Evolutionary conservation across 2,797 vertebrate genomes (phyloP), one percentile per base, ranked within the genome.

Genomic region (Sebastes itinus): DNA sequence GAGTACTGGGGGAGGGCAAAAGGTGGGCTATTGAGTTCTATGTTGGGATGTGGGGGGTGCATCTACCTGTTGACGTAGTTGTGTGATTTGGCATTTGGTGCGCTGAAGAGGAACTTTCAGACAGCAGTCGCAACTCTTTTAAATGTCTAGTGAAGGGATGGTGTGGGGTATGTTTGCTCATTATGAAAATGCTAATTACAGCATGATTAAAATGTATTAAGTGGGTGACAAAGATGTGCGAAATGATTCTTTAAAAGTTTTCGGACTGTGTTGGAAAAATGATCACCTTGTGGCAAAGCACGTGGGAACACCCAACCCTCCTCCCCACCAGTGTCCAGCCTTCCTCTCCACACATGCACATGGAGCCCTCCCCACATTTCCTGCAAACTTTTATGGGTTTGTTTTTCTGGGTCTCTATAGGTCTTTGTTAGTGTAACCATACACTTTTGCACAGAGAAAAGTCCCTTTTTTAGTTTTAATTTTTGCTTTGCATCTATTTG

Each of bases 81-180:
- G 58, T 75, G 60, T 16, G 32, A 7, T 38, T 64, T 75, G 55
- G 72, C 81, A 79, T 88, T 68, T 68, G 28, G 25, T 62, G 30
- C 10, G 35, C 13, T 69, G 52, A 59, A 73, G 70, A 70, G 52
- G 23, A 76, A 75, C 70, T 88, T 75, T 64, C 27, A 68, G 77
- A 68, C 81, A 81, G 76, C 79, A 66, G 78, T 77, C 61, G 6
- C 42, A 61, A 55, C 55, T 54, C 68, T 77, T 81, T 75, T 81
- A 77, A 80, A 38, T 61, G n/a, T 56, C 1, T 32, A 28, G 25
- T 28, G 64, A 67, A 54, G 18, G 59, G 46, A 59, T 56, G 67
- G 55, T 12, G 60, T 2, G 7, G 20, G 14, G n/a, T 58, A 14
- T 9, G 27, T 61, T 76, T 49, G 70, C 7, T 38, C 16, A n/a